phyloP scores from a whole-genome alignment of 2,888 invertebrate species.

The Ophion ellenae region DNA sequence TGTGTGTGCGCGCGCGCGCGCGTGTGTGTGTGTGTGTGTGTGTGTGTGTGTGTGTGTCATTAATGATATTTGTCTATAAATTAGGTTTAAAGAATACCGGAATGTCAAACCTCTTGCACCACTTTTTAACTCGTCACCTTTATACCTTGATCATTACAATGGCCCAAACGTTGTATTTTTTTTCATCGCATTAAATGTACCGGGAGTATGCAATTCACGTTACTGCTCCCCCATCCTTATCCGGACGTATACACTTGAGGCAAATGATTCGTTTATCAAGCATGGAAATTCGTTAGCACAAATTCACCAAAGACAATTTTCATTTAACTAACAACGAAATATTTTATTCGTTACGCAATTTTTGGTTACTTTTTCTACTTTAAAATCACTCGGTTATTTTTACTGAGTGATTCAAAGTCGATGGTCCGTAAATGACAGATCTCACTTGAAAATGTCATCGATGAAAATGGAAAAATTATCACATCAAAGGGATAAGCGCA shows the following conservation, averaged over 20 bases:
- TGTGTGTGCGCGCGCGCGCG: no score
- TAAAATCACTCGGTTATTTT: not conserved
- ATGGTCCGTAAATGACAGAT: not conserved
- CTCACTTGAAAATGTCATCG: not conserved
- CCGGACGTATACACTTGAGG: not conserved
- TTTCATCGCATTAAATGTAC: constrained; percentile 39
- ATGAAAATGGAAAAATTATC: constrained; percentile 12
- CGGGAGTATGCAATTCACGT: constrained; percentile 45
- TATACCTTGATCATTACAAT: constrained; percentile 50
- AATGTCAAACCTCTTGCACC: constrained; percentile 71
- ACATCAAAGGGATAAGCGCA: constrained; percentile 15
- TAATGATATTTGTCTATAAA: constrained; percentile 64
- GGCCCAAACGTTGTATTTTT: constrained; percentile 34
- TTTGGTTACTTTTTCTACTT: not conserved
- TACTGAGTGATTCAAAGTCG: not conserved
- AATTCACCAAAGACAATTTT: not conserved
- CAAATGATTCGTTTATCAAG: constrained; percentile 22
- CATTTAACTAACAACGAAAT: not conserved
- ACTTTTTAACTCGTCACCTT: constrained; percentile 60
- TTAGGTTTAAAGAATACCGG: constrained; percentile 66
- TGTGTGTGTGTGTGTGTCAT: constrained; percentile 9
- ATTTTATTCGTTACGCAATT: not conserved
- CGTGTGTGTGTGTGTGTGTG: no score
- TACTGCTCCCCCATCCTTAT: constrained; percentile 2
- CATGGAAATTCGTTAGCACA: constrained; percentile 23